Conservation (phyloP, 2,113 vertebrate genomes). For the Megatriorchis doriae region DNA sequence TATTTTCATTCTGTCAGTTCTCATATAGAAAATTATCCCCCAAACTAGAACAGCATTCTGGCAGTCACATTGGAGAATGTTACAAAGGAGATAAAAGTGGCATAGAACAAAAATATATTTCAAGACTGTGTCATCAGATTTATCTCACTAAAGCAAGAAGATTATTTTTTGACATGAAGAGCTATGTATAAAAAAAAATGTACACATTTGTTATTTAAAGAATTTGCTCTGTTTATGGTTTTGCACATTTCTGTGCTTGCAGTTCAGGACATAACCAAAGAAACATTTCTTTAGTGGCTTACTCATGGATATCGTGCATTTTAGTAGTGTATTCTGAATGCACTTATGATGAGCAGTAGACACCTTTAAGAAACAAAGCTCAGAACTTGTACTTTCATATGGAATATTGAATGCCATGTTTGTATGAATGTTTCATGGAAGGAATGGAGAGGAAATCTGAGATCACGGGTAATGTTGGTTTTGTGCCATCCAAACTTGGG, state of each 20-base stretch:
- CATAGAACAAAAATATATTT: conserved; percentile 17
- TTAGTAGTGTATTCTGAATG: not conserved
- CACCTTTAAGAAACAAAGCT: not conserved
- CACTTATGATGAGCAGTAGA: not conserved
- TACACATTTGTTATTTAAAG: not conserved
- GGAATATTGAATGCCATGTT: not conserved
- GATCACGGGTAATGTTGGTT: not conserved
- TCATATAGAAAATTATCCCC: conserved; percentile 45
- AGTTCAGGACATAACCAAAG: not conserved
- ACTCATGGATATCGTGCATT: not conserved
- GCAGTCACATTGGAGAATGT: conserved; percentile 19
- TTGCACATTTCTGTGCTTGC: not conserved
- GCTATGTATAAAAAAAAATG: not conserved
- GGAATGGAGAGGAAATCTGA: not conserved
- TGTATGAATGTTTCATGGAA: not conserved
- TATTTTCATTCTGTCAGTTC: conserved; percentile 59
- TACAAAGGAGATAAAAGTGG: conserved; percentile 40
- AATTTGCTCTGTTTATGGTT: conserved; percentile 16
- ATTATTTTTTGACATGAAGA: not conserved
- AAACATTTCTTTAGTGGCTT: not conserved
- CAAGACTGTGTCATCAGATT: conserved; percentile 27
- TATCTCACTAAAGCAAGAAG: not conserved
- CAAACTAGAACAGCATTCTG: conserved; percentile 50
- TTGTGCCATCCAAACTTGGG: not conserved
- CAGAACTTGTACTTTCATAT: not conserved